Evolutionary conservation across 2,888 invertebrate species (phyloP).

Genomic region (Heliconius erato): DNA sequence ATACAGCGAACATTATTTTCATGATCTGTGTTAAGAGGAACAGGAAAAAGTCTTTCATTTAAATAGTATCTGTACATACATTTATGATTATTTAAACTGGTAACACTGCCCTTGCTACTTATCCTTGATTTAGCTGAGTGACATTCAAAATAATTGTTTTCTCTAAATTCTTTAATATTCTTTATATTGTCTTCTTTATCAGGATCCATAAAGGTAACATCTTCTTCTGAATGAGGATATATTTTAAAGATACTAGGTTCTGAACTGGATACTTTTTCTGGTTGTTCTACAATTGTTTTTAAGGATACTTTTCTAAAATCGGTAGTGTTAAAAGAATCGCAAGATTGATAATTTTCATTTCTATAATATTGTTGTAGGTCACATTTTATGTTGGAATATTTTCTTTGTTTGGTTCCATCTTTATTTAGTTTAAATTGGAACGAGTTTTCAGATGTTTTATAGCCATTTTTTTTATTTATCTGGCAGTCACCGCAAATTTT

Average conservation of each 20-base stretch:
- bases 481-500: conserved; percentile 67
- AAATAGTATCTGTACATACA: conserved; percentile 85
- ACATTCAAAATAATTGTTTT: conserved; percentile 87
- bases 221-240: conserved; percentile 60
- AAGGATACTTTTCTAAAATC: conserved; percentile 61
- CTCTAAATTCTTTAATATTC: conserved; percentile 80
- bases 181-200: conserved; percentile 61
- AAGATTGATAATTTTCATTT: conserved; percentile 70
- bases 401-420: conserved; percentile 18
- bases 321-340: conserved; percentile 63
- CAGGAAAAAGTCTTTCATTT: conserved; percentile 86
- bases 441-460: not conserved
- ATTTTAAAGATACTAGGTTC: conserved; percentile 56
- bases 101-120: conserved; percentile 60
- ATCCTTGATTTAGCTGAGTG: conserved; percentile 81
- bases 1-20: conserved; percentile 79
- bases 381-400: conserved; percentile 31
- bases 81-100: conserved; percentile 70
- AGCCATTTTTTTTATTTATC: not conserved
- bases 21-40: conserved; percentile 78
- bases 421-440: not conserved
- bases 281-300: conserved; percentile 70
- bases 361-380: conserved; percentile 70
- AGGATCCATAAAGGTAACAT: conserved; percentile 58
- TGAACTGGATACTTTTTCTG: conserved; percentile 58